Conservation (phyloP, 2,113 vertebrate species). For the Ardeotis arabs region DNA sequence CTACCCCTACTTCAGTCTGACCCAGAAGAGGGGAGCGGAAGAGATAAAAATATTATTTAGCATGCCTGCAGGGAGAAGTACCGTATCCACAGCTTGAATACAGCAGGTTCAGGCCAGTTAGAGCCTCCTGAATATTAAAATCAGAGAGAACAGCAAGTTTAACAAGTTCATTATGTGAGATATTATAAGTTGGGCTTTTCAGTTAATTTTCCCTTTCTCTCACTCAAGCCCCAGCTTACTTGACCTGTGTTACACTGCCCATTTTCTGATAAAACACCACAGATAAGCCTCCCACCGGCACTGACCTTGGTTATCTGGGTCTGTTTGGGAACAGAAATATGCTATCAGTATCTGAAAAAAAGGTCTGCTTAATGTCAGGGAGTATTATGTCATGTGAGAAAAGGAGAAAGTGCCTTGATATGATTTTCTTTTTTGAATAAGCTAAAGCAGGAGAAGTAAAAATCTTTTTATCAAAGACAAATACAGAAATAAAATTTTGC, state of each 20-base stretch:
- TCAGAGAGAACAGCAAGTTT: not conserved
- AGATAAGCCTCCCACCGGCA: not conserved
- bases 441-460: not conserved
- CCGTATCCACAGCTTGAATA: not conserved
- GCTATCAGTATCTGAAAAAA: not conserved
- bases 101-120: not conserved
- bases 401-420: not conserved
- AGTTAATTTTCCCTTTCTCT: not conserved
- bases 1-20: not conserved
- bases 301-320: not conserved
- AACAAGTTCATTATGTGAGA: not conserved
- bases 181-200: not conserved
- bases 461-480: not conserved
- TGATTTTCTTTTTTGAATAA: not conserved
- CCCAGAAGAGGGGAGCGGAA: fast-evolving
- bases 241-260: not conserved
- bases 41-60: not conserved
- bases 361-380: not conserved
- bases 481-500: not conserved
- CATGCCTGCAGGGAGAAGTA: not conserved
- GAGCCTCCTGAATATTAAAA: not conserved
- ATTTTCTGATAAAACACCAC: not conserved
- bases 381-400: not conserved
- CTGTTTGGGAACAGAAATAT: not conserved
- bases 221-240: not conserved